Conservation (phyloP, 2,797 vertebrate species). For the Furcifer pardalis region DNA sequence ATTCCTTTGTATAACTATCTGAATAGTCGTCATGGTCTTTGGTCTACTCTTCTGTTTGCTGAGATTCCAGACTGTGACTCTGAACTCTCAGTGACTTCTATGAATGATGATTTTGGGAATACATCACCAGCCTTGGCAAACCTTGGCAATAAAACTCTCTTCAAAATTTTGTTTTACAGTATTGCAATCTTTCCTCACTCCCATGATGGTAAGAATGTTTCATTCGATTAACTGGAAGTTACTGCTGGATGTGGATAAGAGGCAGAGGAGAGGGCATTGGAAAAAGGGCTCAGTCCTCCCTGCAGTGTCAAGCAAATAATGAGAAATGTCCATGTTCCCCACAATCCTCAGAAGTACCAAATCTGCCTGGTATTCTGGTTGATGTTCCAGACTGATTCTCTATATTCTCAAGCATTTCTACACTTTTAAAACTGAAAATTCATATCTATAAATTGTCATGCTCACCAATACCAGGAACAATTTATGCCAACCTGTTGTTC, state of each 20-base stretch:
- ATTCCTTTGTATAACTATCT: conserved; percentile 17
- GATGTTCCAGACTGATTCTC: background rate
- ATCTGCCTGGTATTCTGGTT: no score
- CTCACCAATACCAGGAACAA: no score
- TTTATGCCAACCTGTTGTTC: background rate
- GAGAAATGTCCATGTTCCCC: background rate
- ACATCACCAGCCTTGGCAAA: conserved; percentile 32
- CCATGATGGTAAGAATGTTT: conserved; percentile 6
- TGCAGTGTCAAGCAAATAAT: conserved; percentile 34
- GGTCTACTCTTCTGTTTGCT: conserved; percentile 2
- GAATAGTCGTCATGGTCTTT: background rate
- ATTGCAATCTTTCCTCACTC: conserved; percentile 34
- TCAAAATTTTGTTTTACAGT: conserved; percentile 48
- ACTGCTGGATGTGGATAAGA: conserved; percentile 24
- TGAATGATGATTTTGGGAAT: conserved; percentile 15
- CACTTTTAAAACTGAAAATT: background rate
- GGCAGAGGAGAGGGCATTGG: background rate
- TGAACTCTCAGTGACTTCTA: conserved; percentile 36
- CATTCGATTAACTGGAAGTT: conserved; percentile 1
- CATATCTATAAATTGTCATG: background rate
- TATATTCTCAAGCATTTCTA: background rate
- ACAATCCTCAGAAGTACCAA: conserved; percentile 2
- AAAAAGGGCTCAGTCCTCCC: background rate
- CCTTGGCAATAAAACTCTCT: conserved; percentile 26
- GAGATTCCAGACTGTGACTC: background rate